These are phyloP conservation scores for Itoplectis maculator DNA, from an alignment of 2,888 invertebrate genomes.

Conservation along the genomic window DNA sequence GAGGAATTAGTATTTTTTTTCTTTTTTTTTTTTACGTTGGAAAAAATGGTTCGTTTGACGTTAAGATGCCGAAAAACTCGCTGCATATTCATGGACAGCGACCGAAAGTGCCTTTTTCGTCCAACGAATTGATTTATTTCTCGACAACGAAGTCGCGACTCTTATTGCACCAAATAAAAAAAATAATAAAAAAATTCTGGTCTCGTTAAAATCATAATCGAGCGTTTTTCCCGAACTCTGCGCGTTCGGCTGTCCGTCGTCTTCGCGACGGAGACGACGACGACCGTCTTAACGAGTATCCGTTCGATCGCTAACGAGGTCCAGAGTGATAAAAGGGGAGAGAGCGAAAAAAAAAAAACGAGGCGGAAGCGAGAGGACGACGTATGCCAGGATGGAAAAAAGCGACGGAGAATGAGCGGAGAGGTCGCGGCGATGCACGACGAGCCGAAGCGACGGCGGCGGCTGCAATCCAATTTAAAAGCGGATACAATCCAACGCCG, in stretches of 20 bases:
- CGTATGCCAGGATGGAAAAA: constrained; percentile 39
- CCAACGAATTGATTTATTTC: constrained; percentile 66
- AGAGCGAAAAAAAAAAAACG: neutral
- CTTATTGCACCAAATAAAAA: neutral
- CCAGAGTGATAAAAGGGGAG: constrained; percentile 29
- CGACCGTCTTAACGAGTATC: constrained; percentile 66
- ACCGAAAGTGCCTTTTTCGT: constrained; percentile 34
- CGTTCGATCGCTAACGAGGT: constrained; percentile 66
- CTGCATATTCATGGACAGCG: constrained; percentile 68
- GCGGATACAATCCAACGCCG: constrained; percentile 83
- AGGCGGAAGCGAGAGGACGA: constrained; percentile 41
- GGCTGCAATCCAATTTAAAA: constrained; percentile 83
- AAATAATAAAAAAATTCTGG: constrained; percentile 8
- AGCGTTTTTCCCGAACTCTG: constrained; percentile 39
- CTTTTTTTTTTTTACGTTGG: too few species aligned
- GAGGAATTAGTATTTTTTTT: too few species aligned
- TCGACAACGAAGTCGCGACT: constrained; percentile 23
- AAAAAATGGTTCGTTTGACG: too few species aligned
- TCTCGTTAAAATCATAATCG: constrained; percentile 51
- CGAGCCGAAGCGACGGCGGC: constrained; percentile 68
- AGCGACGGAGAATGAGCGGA: constrained; percentile 39
- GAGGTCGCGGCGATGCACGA: constrained; percentile 66
- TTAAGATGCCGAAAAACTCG: constrained; percentile 65
- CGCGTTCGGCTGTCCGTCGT: constrained; percentile 25
- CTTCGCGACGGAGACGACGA: too few species aligned